Conservation (phyloP, 53 echinoderm and acorn worm species). For the Paracentrotus lividus region DNA sequence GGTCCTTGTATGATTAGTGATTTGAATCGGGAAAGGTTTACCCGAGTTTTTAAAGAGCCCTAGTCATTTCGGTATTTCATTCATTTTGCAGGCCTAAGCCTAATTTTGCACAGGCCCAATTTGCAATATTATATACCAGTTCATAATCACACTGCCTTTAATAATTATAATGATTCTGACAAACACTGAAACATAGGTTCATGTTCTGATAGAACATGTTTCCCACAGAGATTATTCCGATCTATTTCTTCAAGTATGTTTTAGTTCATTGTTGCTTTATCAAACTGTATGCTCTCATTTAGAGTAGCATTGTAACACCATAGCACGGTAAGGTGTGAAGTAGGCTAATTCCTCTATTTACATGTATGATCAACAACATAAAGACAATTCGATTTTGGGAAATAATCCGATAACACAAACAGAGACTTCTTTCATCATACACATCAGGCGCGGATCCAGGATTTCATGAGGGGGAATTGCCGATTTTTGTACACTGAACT, state of each 20-base stretch:
- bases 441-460: neutral
- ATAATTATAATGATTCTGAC: no score
- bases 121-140: no score
- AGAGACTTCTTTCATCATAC: neutral
- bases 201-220: neutral
- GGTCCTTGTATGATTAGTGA: no score
- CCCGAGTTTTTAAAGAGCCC: no score
- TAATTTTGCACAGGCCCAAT: no score
- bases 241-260: neutral
- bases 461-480: neutral
- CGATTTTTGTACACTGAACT: no score
- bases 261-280: neutral
- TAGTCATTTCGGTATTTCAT: no score
- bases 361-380: neutral
- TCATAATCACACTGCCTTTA: no score
- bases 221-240: neutral
- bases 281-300: neutral
- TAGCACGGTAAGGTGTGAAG: neutral
- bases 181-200: no score
- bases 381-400: neutral
- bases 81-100: no score
- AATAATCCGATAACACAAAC: neutral
- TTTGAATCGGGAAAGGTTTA: no score
- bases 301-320: neutral
- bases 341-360: neutral